Evolutionary conservation across 1,140 invertebrate genomes (phyloP).

Genomic region (Whitmania pigra): DNA sequence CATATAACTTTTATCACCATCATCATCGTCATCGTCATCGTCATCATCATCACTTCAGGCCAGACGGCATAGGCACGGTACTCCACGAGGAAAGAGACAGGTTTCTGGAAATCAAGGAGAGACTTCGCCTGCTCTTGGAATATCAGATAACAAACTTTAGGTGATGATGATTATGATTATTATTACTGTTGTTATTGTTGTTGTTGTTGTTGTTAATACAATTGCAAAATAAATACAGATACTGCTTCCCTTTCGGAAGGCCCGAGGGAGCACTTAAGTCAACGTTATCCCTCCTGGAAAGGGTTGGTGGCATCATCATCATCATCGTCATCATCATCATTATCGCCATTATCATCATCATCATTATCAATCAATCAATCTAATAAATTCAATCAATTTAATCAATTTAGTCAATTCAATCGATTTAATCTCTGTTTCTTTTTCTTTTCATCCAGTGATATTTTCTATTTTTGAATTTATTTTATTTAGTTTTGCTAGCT

Average conservation of each 20-base stretch:
- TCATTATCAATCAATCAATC: too few relatives aligned
- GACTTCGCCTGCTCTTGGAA: constrained; percentile 77
- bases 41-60: constrained; percentile 52
- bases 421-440: too few relatives aligned
- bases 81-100: constrained; percentile 93
- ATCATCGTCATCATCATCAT: constrained; percentile 3
- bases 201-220: constrained; percentile 9
- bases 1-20: constrained; percentile 71
- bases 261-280: constrained; percentile 94
- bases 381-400: too few relatives aligned
- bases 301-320: constrained; percentile 48
- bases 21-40: constrained; percentile 98
- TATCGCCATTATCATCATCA: background rate
- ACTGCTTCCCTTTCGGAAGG: constrained; percentile 93
- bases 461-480: too few relatives aligned
- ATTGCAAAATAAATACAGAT: constrained; percentile 48
- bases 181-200: too few relatives aligned
- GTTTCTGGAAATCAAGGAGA: constrained; percentile 91
- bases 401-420: too few relatives aligned
- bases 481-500: too few relatives aligned
- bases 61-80: constrained; percentile 94
- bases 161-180: constrained; percentile 41
- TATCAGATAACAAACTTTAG: constrained; percentile 98
- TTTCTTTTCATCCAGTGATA: too few relatives aligned
- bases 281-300: constrained; percentile 83